Evolutionary conservation across 2,888 invertebrate species (phyloP).

Genomic region (Cordilura impudica): DNA sequence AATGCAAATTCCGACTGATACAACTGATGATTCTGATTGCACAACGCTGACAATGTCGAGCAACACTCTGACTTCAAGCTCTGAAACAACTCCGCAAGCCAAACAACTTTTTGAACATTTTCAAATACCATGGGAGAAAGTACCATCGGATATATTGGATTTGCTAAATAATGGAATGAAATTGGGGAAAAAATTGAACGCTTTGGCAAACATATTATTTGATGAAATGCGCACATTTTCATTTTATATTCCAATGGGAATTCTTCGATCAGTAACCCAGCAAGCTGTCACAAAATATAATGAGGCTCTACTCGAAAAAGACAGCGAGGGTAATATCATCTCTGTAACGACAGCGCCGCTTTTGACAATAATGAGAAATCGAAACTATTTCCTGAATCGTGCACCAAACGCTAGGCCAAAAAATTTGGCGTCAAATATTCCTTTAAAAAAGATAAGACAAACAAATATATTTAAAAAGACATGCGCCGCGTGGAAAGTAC

Average conservation of each 20-base stretch:
- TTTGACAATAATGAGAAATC: constrained; percentile 29
- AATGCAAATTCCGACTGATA: too few relatives aligned
- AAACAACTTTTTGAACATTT: constrained; percentile 38
- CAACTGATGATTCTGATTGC: too few relatives aligned
- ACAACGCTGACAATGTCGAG: too few relatives aligned
- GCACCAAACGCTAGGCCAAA: too few relatives aligned
- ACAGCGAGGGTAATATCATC: constrained; percentile 20
- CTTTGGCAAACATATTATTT: constrained; percentile 33
- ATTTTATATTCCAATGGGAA: constrained; percentile 18
- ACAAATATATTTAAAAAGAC: neutral
- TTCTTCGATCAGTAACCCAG: constrained; percentile 18
- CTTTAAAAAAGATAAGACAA: neutral
- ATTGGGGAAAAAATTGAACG: constrained; percentile 27
- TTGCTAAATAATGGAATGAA: constrained; percentile 10
- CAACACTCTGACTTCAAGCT: too few relatives aligned
- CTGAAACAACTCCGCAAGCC: too few relatives aligned
- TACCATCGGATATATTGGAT: constrained; percentile 31
- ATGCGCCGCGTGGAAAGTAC: too few relatives aligned
- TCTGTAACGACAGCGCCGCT: neutral
- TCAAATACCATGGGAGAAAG: constrained; percentile 41
- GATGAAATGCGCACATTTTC: constrained; percentile 42
- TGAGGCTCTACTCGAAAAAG: constrained; percentile 33
- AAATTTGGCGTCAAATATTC: too few relatives aligned
- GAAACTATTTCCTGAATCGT: constrained; percentile 27
- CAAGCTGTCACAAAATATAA: constrained; percentile 15